Conservation (phyloP, 2,888 invertebrate species). For the Trachelus tabidus region DNA sequence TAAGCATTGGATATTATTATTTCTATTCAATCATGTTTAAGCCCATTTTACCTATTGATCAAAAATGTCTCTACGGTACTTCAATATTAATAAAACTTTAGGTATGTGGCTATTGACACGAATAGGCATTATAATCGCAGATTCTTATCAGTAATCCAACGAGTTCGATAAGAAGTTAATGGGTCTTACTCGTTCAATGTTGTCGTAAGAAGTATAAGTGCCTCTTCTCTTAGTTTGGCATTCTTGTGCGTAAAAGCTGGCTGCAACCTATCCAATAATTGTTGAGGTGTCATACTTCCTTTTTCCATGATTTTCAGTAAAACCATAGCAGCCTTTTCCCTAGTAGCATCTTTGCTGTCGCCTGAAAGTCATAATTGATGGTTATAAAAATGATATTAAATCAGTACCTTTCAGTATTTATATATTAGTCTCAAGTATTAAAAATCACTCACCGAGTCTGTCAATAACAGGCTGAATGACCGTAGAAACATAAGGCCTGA, state of each 20-base stretch:
- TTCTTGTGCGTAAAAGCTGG: conserved; percentile 88
- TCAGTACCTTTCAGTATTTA: not conserved
- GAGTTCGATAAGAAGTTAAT: not conserved
- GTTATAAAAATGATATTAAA: not conserved
- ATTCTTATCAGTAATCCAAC: not conserved
- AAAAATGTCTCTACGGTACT: too few species aligned
- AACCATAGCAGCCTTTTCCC: conserved; percentile 80
- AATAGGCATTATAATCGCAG: not conserved
- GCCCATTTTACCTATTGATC: not conserved
- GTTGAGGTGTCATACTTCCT: conserved; percentile 76
- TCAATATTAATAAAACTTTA: not conserved
- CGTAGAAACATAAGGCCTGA: conserved; percentile 85
- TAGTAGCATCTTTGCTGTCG: conserved; percentile 74
- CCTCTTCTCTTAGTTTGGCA: conserved; percentile 91
- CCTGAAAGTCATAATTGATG: conserved; percentile 58
- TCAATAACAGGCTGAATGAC: conserved; percentile 87
- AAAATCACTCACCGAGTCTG: conserved; percentile 71
- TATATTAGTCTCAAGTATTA: not conserved
- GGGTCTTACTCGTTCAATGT: conserved; percentile 83
- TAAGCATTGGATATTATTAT: not conserved
- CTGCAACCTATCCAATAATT: conserved; percentile 78
- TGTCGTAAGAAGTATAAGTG: conserved; percentile 83
- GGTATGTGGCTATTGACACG: not conserved
- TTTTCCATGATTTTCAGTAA: conserved; percentile 80
- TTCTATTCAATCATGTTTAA: not conserved